Conservation (phyloP, 92 coral and sea anemone genomes). For the Chrysogorgia sp. region DNA sequence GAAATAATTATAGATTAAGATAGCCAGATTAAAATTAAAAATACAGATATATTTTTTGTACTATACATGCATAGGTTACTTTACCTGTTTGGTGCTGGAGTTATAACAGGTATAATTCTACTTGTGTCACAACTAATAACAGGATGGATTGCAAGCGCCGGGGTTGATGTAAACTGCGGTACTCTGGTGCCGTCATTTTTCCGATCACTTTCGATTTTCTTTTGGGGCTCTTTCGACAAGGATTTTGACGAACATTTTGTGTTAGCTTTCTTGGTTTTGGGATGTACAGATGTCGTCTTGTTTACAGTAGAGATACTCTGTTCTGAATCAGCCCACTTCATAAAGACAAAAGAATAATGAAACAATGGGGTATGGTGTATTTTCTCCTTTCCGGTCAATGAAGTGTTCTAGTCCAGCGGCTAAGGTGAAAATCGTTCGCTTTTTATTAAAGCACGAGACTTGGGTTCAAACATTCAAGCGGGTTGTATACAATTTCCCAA, state of each 20-base stretch:
- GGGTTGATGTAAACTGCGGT: conserved; percentile 30
- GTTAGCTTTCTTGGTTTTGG: conserved; percentile 2
- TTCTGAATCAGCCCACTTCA: conserved; percentile 1
- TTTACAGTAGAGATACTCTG: neutral
- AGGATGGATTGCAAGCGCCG: conserved; percentile 1
- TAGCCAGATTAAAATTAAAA: too few species aligned
- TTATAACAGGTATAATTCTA: neutral
- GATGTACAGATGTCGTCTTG: neutral
- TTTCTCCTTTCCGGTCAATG: too few species aligned
- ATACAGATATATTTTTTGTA: too few species aligned
- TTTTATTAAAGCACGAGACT: too few species aligned
- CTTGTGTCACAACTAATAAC: neutral
- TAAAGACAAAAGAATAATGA: neutral
- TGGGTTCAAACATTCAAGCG: too few species aligned
- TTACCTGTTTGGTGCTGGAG: conserved; percentile 9
- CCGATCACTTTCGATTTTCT: neutral
- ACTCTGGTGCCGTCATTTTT: neutral
- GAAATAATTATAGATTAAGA: too few species aligned
- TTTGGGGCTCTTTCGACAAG: neutral
- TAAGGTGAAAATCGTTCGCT: too few species aligned
- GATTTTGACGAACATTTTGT: neutral
- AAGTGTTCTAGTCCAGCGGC: too few species aligned
- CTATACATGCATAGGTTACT: too few species aligned
- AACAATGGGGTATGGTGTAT: too few species aligned
- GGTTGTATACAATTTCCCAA: too few species aligned